phyloP scores from a whole-genome alignment of 2,888 invertebrate genomes.

The Melanargia galathea region DNA sequence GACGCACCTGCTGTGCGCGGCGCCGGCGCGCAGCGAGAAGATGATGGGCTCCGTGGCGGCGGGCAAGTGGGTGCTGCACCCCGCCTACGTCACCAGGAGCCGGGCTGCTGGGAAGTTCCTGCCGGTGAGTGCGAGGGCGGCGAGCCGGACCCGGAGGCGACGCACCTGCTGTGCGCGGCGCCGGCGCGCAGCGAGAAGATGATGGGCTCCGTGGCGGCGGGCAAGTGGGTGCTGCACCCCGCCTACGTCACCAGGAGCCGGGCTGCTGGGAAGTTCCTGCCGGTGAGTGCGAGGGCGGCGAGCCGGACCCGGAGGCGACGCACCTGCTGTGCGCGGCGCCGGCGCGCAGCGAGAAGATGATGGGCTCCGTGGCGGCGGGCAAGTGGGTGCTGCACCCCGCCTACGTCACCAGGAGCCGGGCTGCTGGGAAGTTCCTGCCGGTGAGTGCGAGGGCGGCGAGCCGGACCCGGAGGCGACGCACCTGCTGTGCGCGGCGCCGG shows the following conservation, averaged over 20 bases:
- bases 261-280: slow-evolving; percentile 72
- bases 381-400: slow-evolving; percentile 93
- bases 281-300: slow-evolving; percentile 74
- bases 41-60: slow-evolving; percentile 92
- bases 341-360: slow-evolving; percentile 92
- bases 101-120: slow-evolving; percentile 75
- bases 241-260: slow-evolving; percentile 88
- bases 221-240: slow-evolving; percentile 94
- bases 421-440: slow-evolving; percentile 73
- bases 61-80: slow-evolving; percentile 94
- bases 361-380: slow-evolving; percentile 93
- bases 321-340: slow-evolving; percentile 90
- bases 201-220: slow-evolving; percentile 92
- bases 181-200: slow-evolving; percentile 93
- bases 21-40: slow-evolving; percentile 92
- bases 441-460: slow-evolving; percentile 73
- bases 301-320: slow-evolving; percentile 81
- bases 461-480: slow-evolving; percentile 85
- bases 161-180: slow-evolving; percentile 90
- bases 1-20: slow-evolving; percentile 90
- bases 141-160: slow-evolving; percentile 77
- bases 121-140: slow-evolving; percentile 76
- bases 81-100: slow-evolving; percentile 88
- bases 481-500: slow-evolving; percentile 87
- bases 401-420: slow-evolving; percentile 87